Conservation (phyloP, 2,888 invertebrate species). For the Quadroppia sp. region DNA sequence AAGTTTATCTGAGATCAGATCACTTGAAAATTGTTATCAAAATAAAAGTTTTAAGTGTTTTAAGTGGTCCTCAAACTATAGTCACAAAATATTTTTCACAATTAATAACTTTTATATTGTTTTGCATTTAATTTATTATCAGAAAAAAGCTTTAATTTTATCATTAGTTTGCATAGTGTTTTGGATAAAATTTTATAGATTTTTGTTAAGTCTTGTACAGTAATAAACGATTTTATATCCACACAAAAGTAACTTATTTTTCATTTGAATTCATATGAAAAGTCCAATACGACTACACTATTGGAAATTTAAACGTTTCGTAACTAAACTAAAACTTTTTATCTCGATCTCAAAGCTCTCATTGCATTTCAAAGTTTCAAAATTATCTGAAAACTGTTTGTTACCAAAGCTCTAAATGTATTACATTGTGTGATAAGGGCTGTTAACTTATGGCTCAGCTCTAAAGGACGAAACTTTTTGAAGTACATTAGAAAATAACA, state of each 20-base stretch:
- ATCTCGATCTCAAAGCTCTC: constrained; percentile 31
- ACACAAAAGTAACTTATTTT: constrained; percentile 16
- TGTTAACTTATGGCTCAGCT: constrained; percentile 7
- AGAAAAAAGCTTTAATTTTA: constrained; percentile 29
- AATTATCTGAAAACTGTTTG: constrained; percentile 33
- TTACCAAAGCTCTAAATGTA: constrained; percentile 29
- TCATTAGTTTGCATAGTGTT: constrained; percentile 19
- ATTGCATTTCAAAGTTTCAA: constrained; percentile 36
- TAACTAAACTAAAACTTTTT: constrained; percentile 31
- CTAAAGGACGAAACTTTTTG: background rate
- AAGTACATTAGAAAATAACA: constrained; percentile 3
- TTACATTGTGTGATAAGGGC: constrained; percentile 21
- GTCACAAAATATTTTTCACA: constrained; percentile 23
- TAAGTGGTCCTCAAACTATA: constrained; percentile 29
- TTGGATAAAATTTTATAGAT: constrained; percentile 10
- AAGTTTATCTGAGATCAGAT: background rate
- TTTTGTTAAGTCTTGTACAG: background rate
- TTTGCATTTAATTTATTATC: constrained; percentile 13
- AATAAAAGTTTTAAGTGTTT: background rate
- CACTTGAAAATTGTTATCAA: constrained; percentile 24
- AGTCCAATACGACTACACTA: background rate
- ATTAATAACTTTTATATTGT: background rate
- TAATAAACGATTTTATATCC: background rate
- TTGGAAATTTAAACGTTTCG: constrained; percentile 16
- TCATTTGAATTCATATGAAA: background rate